Base-by-base conservation (phyloP, 2,797 vertebrate species). In the Hippoglossus hippoglossus region DNA sequence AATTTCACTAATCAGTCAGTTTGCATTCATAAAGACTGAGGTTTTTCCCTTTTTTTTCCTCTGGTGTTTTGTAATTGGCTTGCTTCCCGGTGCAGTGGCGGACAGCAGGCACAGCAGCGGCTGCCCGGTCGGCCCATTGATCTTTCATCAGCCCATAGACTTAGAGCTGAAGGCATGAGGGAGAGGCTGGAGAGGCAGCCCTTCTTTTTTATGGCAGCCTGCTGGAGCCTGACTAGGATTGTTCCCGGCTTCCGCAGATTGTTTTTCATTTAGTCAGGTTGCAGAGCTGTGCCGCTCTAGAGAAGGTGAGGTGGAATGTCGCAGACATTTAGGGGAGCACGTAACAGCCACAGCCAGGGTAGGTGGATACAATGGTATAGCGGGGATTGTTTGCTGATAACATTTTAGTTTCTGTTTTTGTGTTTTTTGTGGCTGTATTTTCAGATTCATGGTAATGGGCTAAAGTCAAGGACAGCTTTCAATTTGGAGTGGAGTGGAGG, bases 161-260 rank as follows among this genome's bases (percentile, higher is more conserved):
- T 80, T 85, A 83, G 83, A 85, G 82, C 86, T 83, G 83, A 80
- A 90, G 87, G 84, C 78, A 82, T 75, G 61, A 84, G 83, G 80
- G 86, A 82, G 78, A 89, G 90, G 80, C 83, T 76, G 25, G 83
- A 76, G 87, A 90, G 87, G 87, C 82, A 82, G 87, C 76, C 79
- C 55, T 82, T 77, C 77, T 82, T 44, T 86, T 91, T 92, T 92
- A 93, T 88, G 87, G 90, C 91, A 90, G 88, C 91, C 86, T 75
- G 72, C 92, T 93, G 93, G 92, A 94, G 91, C 94, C 94, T 90
- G 92, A 76, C 87, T 91, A 31, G 80, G 91, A 94, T 94, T 94
- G 94, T 95, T 93, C 89, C 89, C 82, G 21, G 91, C 88, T 95
- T 95, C 92, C 93, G 94, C 89, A 91, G 90, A 95, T 94, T 94